phyloP scores from a whole-genome alignment of 2,113 vertebrate genomes.

The Benitochromis conjunctus region DNA sequence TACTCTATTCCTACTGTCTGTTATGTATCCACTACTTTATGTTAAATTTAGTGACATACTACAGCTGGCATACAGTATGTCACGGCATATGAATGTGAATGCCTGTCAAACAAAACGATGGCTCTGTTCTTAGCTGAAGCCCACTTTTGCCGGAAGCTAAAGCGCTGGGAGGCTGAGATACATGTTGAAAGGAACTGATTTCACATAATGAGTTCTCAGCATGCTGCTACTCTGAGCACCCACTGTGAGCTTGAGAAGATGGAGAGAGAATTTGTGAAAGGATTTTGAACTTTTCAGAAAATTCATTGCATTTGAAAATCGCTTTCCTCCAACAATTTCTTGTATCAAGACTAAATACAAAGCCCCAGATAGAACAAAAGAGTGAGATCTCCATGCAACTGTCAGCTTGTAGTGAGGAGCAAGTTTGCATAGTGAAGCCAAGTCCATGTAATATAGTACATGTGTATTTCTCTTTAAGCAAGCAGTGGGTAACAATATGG shows the following conservation, averaged over 20 bases:
- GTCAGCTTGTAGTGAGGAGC: not conserved
- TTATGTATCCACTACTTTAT: not conserved
- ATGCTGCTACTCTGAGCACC: conserved; percentile 13
- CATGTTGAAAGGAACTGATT: conserved; percentile 45
- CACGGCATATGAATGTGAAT: not conserved
- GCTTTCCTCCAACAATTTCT: not conserved
- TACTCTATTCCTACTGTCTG: not conserved
- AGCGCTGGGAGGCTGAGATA: conserved; percentile 5
- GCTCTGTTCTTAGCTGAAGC: conserved; percentile 4
- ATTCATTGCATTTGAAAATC: not conserved
- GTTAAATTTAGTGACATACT: not conserved
- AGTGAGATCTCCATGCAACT: not conserved
- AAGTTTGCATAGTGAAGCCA: not conserved
- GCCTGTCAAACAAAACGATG: not conserved
- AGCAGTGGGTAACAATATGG: not conserved
- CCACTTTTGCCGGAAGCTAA: conserved; percentile 25
- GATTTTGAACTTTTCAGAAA: conserved; percentile 9
- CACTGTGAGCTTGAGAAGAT: conserved; percentile 21
- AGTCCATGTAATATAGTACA: not conserved
- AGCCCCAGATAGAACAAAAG: not conserved
- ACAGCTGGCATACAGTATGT: conserved; percentile 17
- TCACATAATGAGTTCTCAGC: conserved; percentile 56
- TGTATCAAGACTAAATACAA: not conserved
- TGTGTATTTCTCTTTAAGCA: too few species aligned
- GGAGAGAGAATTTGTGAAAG: conserved; percentile 2